Percentiles rank a stretch among this genome's conserved stretches.
These are phyloP conservation scores for Halcyon smyrnensis DNA, from an alignment of 2,797 vertebrate genomes.

Conservation along the genomic window DNA sequence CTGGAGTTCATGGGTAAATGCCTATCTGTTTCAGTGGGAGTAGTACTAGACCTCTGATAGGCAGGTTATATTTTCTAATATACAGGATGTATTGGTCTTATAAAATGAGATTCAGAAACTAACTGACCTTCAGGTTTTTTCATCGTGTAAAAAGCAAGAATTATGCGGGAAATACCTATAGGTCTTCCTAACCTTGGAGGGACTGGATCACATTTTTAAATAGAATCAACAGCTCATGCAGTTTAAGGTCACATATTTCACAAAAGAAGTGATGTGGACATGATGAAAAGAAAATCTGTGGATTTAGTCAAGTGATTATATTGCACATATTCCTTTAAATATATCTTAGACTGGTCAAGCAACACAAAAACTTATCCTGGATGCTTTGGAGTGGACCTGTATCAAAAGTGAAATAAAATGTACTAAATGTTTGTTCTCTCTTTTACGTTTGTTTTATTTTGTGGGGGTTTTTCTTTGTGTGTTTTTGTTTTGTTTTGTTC, in stretches of 20 bases:
- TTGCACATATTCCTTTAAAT: not conserved
- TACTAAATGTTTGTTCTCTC: not conserved
- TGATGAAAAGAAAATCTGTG: not conserved
- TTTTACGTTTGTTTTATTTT: rapidly evolving
- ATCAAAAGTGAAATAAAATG: not conserved
- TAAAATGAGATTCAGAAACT: conserved; percentile 7
- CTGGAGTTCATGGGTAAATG: not conserved
- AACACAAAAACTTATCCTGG: not conserved
- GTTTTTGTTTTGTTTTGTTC: too few species aligned
- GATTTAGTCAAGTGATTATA: not conserved
- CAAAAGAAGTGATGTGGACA: not conserved
- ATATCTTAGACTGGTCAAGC: not conserved
- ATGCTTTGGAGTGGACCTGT: not conserved
- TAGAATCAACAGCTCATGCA: not conserved
- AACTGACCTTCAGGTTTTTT: conserved; percentile 25
- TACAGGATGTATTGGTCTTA: not conserved
- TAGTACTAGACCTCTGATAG: conserved; percentile 7
- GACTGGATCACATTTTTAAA: not conserved
- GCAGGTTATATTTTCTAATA: conserved; percentile 1
- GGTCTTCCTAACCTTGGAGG: not conserved
- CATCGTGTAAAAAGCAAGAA: not conserved
- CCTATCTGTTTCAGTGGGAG: conserved; percentile 14
- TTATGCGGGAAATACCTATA: not conserved
- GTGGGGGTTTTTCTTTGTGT: too few species aligned
- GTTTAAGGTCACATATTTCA: not conserved